Base-by-base conservation (phyloP, 2,888 invertebrate genomes). In the Plemyria rubiginata region DNA sequence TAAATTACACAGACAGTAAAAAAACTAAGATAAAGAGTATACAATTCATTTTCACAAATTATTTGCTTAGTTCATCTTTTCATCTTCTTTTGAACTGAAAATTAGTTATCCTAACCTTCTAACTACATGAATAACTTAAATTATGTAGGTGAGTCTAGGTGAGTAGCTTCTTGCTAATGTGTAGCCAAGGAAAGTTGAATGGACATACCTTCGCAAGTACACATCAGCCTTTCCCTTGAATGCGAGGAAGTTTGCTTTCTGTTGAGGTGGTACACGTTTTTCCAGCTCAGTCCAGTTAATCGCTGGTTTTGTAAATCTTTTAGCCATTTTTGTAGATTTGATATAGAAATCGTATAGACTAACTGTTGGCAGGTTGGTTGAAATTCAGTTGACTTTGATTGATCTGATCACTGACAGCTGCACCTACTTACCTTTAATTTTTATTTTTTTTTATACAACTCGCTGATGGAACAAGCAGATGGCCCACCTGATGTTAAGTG, bases 171-270 rank as follows among this genome's bases (percentile, higher is more conserved):
- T 29, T 55, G 41, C 41, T 53, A 53, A 59, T 41, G 22, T 8
- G 9, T 55, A 58, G 51, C 16, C 11, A 51, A 58, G 40, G 59
- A 59, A 59, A 60, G 60, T 54, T 60, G 38, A 49, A 41, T 40
- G 28, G 8, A 13, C 49, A 45, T 58, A 88, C 91, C 84, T 78
- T 49, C 85, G 79, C 15, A 84, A 76, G 72, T 92, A 92, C 1
- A 46, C 72, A 32, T 89, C 88, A 1, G 87, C 75, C 72, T 89
- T 92, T 6, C 75, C 86, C 67, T 86, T 91, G 61, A 92, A 91
- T 5, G 83, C 83, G 16, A 81, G 72, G 67, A 80, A 92, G 15
- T 86, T 74, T 0, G 60, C 69, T 65, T 69, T 84, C 66, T 92
- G 82, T 0, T 89, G 80, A 0, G 74, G 74, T 4, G 89, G 84